Conservation (phyloP, 1,140 invertebrate species). For the silkworm (Bombyx mori) region DNA sequence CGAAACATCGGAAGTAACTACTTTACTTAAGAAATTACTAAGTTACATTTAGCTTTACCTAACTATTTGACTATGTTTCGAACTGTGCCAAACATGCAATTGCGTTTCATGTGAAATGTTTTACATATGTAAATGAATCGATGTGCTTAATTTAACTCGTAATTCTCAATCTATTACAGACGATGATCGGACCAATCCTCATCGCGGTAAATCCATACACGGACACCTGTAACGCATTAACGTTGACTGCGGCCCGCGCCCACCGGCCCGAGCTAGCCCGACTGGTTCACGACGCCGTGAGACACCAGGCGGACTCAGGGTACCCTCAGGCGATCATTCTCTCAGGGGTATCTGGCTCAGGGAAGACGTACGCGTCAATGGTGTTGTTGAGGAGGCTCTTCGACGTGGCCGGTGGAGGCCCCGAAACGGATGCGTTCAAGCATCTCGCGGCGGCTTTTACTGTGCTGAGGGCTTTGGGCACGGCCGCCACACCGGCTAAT, state of each 20-base stretch:
- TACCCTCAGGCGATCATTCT: slow-evolving; percentile 96
- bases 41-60: too few species aligned
- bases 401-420: slow-evolving; percentile 92
- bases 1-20: too few species aligned
- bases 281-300: slow-evolving; percentile 92
- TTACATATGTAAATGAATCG: too few species aligned
- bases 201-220: slow-evolving; percentile 91
- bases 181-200: slow-evolving; percentile 92
- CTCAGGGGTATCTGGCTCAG: slow-evolving; percentile 90
- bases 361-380: slow-evolving; percentile 96
- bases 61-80: too few species aligned
- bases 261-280: slow-evolving; percentile 84
- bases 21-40: too few species aligned
- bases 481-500: slow-evolving; percentile 91
- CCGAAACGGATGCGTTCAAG: slow-evolving; percentile 97
- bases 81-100: too few species aligned
- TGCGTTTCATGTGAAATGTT: too few species aligned
- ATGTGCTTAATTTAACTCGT: too few species aligned
- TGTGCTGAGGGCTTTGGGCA: slow-evolving; percentile 90
- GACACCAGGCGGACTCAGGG: slow-evolving; percentile 93
- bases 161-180: slow-evolving; percentile 72
- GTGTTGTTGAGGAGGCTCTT: slow-evolving; percentile 90
- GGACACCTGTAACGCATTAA: slow-evolving; percentile 89
- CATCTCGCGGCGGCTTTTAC: slow-evolving; percentile 95
- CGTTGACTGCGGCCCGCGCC: slow-evolving; percentile 86